Conservation (phyloP, 1,140 invertebrate species). For the Melanaphis sacchari region DNA sequence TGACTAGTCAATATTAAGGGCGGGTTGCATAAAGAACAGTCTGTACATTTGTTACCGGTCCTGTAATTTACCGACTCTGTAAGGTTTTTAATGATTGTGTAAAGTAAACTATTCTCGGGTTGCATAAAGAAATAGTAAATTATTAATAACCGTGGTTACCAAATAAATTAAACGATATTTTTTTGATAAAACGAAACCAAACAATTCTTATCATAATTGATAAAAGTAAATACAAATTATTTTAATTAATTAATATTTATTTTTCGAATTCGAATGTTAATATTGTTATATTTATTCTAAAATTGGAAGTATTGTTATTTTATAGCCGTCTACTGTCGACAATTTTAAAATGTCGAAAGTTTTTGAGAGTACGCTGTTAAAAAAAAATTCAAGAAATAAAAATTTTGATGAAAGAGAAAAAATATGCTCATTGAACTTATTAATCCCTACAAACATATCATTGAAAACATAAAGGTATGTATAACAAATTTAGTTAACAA, state of each 20-base stretch:
- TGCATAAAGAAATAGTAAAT: background rate
- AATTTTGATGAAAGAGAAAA: background rate
- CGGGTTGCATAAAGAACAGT: too few relatives aligned
- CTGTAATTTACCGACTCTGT: too few relatives aligned
- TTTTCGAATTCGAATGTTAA: background rate
- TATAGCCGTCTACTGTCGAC: background rate
- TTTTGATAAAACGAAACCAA: background rate
- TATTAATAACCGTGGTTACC: background rate
- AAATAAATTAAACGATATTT: background rate
- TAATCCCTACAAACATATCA: background rate
- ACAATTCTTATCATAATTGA: background rate
- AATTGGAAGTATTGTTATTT: background rate
- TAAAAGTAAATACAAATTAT: background rate
- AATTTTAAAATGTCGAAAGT: background rate
- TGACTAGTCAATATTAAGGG: too few relatives aligned
- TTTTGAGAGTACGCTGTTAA: background rate
- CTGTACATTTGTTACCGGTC: too few relatives aligned
- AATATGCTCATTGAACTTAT: background rate
- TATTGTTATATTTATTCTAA: background rate
- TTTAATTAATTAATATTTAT: background rate
- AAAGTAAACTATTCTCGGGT: background rate
- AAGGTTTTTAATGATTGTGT: too few relatives aligned
- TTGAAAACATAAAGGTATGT: slow-evolving; percentile 12
- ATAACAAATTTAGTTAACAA: background rate
- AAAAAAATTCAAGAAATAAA: background rate